Evolutionary conservation across 2,888 invertebrate species (phyloP).

Genomic region (Drosophila formosana): DNA sequence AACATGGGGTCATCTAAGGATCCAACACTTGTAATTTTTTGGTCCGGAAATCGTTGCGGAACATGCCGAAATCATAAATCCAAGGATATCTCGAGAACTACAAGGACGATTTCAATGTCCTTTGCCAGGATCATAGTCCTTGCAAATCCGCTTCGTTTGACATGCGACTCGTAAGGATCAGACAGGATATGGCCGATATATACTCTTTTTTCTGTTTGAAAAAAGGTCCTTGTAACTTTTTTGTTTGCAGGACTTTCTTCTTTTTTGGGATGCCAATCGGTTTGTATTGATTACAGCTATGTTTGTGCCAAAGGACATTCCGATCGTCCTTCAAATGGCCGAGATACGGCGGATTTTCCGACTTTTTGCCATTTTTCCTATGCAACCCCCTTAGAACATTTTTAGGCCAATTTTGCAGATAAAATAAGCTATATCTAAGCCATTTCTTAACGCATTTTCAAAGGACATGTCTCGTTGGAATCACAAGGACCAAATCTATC

Average conservation of each 20-base stretch:
- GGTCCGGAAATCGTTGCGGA: not conserved
- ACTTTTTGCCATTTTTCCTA: not conserved
- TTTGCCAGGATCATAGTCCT: not conserved
- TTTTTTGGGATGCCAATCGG: not conserved
- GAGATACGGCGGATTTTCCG: not conserved
- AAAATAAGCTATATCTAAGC: not conserved
- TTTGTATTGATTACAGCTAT: not conserved
- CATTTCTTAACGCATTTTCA: not conserved
- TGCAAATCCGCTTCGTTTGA: not conserved
- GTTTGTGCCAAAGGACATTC: not conserved
- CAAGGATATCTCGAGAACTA: not conserved
- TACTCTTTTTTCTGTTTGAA: not conserved
- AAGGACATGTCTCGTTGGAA: not conserved
- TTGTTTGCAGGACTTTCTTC: not conserved
- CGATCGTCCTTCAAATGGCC: not conserved
- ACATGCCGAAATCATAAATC: not conserved
- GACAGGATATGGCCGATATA: not conserved
- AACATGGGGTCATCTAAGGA: not conserved
- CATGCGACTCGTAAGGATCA: not conserved
- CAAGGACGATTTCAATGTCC: constrained; percentile 2
- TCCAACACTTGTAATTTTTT: not conserved
- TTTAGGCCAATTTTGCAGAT: not conserved
- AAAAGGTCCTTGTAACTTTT: not conserved
- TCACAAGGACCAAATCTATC: not conserved
- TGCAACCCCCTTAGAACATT: not conserved